A percentile compares a stretch with the other conserved stretches of the same genome.
Evolutionary conservation across 2,113 vertebrate genomes (phyloP).

Genomic region (Ptyas mucosa): DNA sequence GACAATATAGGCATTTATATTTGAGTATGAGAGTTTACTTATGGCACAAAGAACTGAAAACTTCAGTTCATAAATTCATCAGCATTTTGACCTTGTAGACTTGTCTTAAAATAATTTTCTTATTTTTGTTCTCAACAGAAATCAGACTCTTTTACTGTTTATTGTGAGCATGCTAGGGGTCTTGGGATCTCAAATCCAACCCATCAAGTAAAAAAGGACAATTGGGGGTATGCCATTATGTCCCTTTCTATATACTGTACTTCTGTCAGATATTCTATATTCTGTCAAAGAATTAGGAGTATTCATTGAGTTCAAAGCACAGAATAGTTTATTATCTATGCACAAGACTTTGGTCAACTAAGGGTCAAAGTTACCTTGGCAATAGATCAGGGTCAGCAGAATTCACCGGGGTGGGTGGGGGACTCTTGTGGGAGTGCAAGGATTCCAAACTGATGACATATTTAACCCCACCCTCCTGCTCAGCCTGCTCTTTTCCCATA

Average conservation of each 20-base stretch:
- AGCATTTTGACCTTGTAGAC: not conserved
- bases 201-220: not conserved
- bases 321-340: not conserved
- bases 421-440: not conserved
- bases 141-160: not conserved
- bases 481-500: not conserved
- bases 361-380: not conserved
- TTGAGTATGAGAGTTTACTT: not conserved
- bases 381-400: not conserved
- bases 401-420: no score
- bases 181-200: not conserved
- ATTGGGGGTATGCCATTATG: not conserved
- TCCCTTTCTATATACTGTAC: not conserved
- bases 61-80: not conserved
- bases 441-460: not conserved
- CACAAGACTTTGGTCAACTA: not conserved
- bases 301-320: not conserved
- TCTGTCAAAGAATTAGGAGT: not conserved
- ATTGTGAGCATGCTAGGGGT: not conserved
- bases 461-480: not conserved
- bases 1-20: not conserved
- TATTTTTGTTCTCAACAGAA: not conserved
- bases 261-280: not conserved
- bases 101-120: not conserved
- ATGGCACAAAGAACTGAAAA: not conserved